Conservation (phyloP, 2,888 invertebrate species). For the Enchytraeus crypticus region DNA sequence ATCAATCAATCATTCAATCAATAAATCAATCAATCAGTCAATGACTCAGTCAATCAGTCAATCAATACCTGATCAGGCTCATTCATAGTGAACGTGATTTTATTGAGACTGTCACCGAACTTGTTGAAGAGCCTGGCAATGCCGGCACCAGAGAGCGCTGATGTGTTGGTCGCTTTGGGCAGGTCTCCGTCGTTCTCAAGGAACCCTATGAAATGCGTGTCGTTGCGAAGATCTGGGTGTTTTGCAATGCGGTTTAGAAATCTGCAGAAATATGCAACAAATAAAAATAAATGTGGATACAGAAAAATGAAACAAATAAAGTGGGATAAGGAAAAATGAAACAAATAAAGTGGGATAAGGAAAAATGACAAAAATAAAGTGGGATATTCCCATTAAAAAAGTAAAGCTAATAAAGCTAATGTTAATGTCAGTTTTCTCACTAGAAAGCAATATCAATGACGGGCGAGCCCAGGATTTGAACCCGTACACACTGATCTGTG, state of each 20-base stretch:
- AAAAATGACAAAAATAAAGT: not conserved
- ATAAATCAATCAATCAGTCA: too few species aligned
- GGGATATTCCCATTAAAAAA: not conserved
- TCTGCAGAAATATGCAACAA: slow-evolving; percentile 25
- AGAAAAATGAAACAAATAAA: not conserved
- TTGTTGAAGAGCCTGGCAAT: slow-evolving; percentile 87
- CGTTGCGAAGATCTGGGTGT: slow-evolving; percentile 53
- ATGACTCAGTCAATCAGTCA: too few species aligned
- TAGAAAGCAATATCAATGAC: too few species aligned
- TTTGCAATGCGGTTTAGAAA: slow-evolving; percentile 43
- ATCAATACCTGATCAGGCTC: slow-evolving; percentile 81
- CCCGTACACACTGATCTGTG: too few species aligned
- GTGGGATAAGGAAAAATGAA: not conserved
- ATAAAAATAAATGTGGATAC: not conserved
- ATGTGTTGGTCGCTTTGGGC: slow-evolving; percentile 88
- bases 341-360: not conserved
- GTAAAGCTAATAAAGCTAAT: too few species aligned
- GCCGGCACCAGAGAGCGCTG: slow-evolving; percentile 88
- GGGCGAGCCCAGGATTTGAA: too few species aligned
- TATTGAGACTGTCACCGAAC: slow-evolving; percentile 93
- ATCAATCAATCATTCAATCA: too few species aligned
- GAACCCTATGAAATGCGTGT: slow-evolving; percentile 94
- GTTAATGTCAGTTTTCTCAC: too few species aligned
- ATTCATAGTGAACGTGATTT: slow-evolving; percentile 97
- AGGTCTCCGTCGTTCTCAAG: slow-evolving; percentile 84